Evolutionary conservation across 1,140 invertebrate genomes (phyloP), one percentile per base, ranked within the genome.

Genomic region (Hirudo medicinalis): DNA sequence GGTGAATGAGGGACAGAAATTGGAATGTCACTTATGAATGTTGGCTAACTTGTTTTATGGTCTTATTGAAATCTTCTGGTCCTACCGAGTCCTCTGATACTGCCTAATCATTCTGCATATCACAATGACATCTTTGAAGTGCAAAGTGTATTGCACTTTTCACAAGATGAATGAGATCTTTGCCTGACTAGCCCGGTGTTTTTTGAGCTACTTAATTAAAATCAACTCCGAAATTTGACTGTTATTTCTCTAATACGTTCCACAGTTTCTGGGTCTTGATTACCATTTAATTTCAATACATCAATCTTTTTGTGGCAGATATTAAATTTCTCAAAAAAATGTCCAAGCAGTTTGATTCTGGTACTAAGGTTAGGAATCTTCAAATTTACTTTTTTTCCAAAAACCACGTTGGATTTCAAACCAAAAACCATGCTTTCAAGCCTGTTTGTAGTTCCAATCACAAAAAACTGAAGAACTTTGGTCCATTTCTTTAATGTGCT

Each of bases 21-120:
- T 83, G 99, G 98, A 67, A 96, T 96, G 86, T 99, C 95, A 74
- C 94, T 85, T 76, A 95, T 95, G 0, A 91, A 89, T 67, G 92
- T 94, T n/a, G 94, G 94, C 70, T 79, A 22, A 94, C 88, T 75
- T 87, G 83, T 77, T 89, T 88, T 13, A 96, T 78, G 27, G 94
- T 93, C 75, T 76, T 74, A 78, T 85, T 75, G 69, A 81, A 82
- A 22, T 63, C 57, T 25, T 63, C 3, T 4, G 29, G 29, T 25
- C 1, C 20, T 13, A 63, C 57, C 20, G 57, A 63, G 13, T 8
- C 9, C 19, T 22, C 22, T 15, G 1, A 32, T 11, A 6, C 19
- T n/a, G 20, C 4, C 8, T 2, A 63, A 63, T 9, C 29, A 25
- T n/a, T 63, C 29, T 63, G 57, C 57, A 13, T 49, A 9, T 49